Evolutionary conservation across 2,888 invertebrate genomes (phyloP).

Genomic region (Allophyes oxyacanthae): DNA sequence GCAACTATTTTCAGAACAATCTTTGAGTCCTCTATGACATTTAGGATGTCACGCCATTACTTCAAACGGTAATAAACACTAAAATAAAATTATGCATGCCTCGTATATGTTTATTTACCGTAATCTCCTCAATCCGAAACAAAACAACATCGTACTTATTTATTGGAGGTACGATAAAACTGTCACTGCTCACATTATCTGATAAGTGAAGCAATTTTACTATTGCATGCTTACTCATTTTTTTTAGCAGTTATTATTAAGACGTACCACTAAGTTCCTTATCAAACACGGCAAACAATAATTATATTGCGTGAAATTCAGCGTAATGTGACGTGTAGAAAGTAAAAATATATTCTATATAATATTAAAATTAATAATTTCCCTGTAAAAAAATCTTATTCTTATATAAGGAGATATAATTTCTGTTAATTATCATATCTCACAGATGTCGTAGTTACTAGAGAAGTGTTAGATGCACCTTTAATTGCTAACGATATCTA

Average conservation of each 20-base stretch:
- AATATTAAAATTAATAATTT: constrained; percentile 4
- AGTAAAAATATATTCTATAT: constrained; percentile 20
- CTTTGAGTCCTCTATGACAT: constrained; percentile 2
- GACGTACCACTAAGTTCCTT: constrained; percentile 8
- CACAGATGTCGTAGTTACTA: too few species aligned
- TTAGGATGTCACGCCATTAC: neutral
- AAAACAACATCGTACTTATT: constrained; percentile 28
- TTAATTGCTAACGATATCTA: too few species aligned
- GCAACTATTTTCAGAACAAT: constrained; percentile 11
- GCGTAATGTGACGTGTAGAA: constrained; percentile 30
- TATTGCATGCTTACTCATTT: constrained; percentile 29
- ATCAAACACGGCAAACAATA: constrained; percentile 27
- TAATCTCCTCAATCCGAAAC: constrained; percentile 7
- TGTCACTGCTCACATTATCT: constrained; percentile 17
- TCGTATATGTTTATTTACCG: constrained; percentile 9
- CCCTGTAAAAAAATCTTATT: constrained; percentile 9
- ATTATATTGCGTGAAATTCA: constrained; percentile 38
- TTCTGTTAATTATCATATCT: too few species aligned
- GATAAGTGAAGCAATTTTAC: constrained; percentile 26
- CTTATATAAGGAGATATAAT: too few species aligned
- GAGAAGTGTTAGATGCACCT: too few species aligned
- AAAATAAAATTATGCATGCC: constrained; percentile 2
- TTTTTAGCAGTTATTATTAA: constrained; percentile 14
- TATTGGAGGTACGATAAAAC: constrained; percentile 21
- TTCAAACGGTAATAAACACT: neutral